Evolutionary conservation across 2,888 invertebrate genomes (phyloP), one percentile per base, ranked within the genome.

Genomic region (Smittia aterrima): DNA sequence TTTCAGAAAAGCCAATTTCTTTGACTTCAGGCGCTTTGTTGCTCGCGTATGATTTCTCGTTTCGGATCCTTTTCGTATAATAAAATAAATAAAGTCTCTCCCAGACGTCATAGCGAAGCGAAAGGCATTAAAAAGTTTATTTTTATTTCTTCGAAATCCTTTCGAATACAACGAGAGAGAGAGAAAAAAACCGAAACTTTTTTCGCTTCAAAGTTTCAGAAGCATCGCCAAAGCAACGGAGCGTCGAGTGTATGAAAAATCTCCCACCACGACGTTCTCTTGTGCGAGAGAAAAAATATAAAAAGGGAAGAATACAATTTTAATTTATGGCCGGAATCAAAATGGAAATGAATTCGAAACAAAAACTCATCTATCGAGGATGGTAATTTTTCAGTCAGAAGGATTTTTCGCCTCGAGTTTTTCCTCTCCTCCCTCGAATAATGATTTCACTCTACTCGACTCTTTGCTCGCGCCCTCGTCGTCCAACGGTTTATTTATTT

Each of bases 311-410:
- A 20, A 58, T 58, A 58, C n/a, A 58, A 67, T 67, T 67, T 67
- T 41, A 67, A 67, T 67, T 67, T 67, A 67, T 67, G 47, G 22
- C 47, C 67, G n/a, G 25, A 67, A 67, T 41, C 13, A 20, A 67
- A 67, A 41, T 41, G 67, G 41, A 67, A 67, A 67, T 22, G 22
- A 41, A 27, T 66, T 66, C 32, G 32, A 58, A 58, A 58, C 58
- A 58, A 18, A 58, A 58, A 58, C 20, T 58, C 58, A 58, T 58
- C 58, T 58, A 58, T 58, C 58, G 18, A 58, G 32, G 18, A 58
- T 58, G 58, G 58, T 20, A 58, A 58, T 58, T n/a, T 47, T 47
- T 7, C 16, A n/a, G 11, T 9, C 3, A 9, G 38, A 9, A 38
- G 38, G 11, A 38, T 38, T 38, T 47, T 47, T 18, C 53, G 18